Conservation (phyloP, 2,113 vertebrate species). For the Petrocephalus zakoni region DNA sequence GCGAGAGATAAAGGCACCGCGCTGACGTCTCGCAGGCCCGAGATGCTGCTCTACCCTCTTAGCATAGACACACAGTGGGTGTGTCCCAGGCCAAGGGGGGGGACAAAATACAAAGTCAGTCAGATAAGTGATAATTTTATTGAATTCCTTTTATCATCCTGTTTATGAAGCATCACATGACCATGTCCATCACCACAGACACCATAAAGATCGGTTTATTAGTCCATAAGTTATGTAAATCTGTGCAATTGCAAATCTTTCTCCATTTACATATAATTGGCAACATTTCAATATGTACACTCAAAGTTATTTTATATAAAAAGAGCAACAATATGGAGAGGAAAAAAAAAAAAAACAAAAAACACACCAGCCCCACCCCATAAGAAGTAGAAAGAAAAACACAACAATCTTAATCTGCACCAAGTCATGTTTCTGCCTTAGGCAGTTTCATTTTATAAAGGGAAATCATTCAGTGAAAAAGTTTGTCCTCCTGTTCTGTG, state of each 20-base stretch:
- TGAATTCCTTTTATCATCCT: constrained; percentile 25
- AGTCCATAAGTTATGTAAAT: constrained; percentile 25
- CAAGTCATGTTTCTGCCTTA: not conserved
- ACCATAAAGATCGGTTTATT: constrained; percentile 19
- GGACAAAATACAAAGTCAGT: not conserved
- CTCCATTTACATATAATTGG: constrained; percentile 40
- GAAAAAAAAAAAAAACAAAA: constrained; percentile 22
- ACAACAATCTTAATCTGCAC: not conserved
- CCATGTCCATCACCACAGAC: constrained; percentile 26
- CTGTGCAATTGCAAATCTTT: constrained; percentile 37
- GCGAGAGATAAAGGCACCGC: too few relatives aligned
- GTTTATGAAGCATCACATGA: constrained; percentile 28
- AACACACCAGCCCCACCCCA: constrained; percentile 12
- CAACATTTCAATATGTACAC: constrained; percentile 56
- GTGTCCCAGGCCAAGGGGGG: not conserved
- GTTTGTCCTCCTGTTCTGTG: not conserved
- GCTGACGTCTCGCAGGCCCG: not conserved
- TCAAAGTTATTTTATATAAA: constrained; percentile 49
- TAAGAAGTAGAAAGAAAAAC: not conserved
- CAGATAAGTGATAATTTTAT: not conserved
- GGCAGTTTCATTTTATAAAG: not conserved
- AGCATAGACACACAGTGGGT: not conserved
- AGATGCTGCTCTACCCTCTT: not conserved
- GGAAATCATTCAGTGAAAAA: not conserved
- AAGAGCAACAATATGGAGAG: constrained; percentile 25